A percentile compares a stretch with the other conserved stretches of the same genome.
Evolutionary conservation across 2,113 vertebrate genomes (phyloP).

Genomic region (Oxyruncus cristatus): DNA sequence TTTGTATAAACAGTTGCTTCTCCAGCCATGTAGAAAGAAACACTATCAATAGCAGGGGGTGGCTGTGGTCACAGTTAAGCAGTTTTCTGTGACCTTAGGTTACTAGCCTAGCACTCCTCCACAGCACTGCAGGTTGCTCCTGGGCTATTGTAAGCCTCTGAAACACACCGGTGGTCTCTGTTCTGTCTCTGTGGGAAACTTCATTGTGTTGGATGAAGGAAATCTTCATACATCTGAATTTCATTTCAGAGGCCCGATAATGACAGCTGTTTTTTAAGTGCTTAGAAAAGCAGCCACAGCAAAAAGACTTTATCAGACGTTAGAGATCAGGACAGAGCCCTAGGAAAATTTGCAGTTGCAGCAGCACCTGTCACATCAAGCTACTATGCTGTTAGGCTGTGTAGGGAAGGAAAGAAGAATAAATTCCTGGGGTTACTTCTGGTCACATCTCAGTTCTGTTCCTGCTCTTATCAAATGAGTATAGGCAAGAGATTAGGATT

Average conservation of each 20-base stretch:
- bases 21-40: neutral
- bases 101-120: neutral
- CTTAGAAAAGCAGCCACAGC: neutral
- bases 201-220: neutral
- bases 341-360: neutral
- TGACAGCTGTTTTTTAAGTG: neutral
- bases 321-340: neutral
- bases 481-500: neutral
- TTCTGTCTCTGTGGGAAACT: neutral
- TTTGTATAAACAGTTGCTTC: neutral
- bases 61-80: neutral
- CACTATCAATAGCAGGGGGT: neutral
- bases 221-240: neutral
- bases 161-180: neutral
- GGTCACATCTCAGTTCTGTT: neutral
- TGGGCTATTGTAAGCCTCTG: neutral
- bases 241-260: neutral
- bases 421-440: neutral
- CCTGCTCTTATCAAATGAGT: neutral
- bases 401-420: neutral
- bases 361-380: neutral
- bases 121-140: fast-evolving
- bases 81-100: neutral
- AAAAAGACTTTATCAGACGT: neutral
- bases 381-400: neutral